Base-by-base conservation (phyloP, 2,888 invertebrate species). In the Philopedon plagiatum region DNA sequence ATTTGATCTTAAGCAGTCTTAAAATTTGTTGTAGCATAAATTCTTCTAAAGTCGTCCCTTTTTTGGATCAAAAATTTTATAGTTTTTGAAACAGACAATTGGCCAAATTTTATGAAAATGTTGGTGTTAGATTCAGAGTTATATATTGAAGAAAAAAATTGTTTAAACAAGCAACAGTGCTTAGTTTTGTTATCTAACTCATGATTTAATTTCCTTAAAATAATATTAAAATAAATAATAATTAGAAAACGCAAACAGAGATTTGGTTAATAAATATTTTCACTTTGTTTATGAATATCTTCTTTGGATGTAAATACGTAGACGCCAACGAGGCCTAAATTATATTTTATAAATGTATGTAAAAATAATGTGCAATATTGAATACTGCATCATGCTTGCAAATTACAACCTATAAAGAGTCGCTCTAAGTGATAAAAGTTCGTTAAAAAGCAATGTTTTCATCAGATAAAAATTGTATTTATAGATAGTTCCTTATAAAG, bases 381-480 rank as follows among this genome's bases (percentile, higher is more conserved):
- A 15, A 15, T 49, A 49, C 15, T 13, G 26, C 39, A 46, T 44
- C 23, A 60, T 44, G 37, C 49, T 15, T 26, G 19, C 54, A 61
- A 63, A 70, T 62, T 46, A 70, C 62, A 68, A 68, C 61, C 61
- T 37, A 7, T 18, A 67, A 9, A 32, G 32, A 15, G 26, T 65
- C 39, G 65, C 56, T 65, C 65, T 66, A 67, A 58, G 67, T 67
- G 67, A 67, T 67, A 67, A 19, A 58, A 58, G 57, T 34, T 49
- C 46, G 37, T 71, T 66, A 57, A 65, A 61, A 71, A 69, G 71
- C 71, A 71, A 71, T 71, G 71, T 71, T 66, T 63, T 29, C 32
- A 46, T 62, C 34, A 13, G 46, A 61, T 54, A 57, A 32, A 41
- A 15, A 19, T 29, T 26, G 60, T 60, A 60, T 61, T 26, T 71